Conservation (phyloP, 2,888 invertebrate genomes). For the Pseudanteris insignis region DNA sequence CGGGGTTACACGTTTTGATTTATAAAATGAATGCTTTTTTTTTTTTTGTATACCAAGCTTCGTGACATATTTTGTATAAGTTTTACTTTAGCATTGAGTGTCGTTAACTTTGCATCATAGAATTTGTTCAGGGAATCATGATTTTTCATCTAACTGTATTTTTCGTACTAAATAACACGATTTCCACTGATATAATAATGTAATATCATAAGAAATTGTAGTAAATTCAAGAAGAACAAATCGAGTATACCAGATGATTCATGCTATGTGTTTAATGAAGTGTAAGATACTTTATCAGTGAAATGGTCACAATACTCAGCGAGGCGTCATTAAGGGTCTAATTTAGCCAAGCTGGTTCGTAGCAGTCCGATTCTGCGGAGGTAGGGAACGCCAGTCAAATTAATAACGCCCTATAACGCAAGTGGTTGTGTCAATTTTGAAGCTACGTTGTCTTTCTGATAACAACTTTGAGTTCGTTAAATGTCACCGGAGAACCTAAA, state of each 20-base stretch:
- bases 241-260: slow-evolving; percentile 17
- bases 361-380: too few species aligned
- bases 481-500: slow-evolving; percentile 19
- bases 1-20: too few species aligned
- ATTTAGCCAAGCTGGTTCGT: slow-evolving; percentile 5
- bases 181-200: slow-evolving; percentile 20
- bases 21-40: too few species aligned
- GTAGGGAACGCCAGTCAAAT: slow-evolving; percentile 7
- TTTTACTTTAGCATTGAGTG: too few species aligned
- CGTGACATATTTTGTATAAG: too few species aligned
- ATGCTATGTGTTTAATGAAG: slow-evolving; percentile 14
- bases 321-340: slow-evolving; percentile 11
- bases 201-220: slow-evolving; percentile 2
- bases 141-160: slow-evolving; percentile 8
- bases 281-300: slow-evolving; percentile 17
- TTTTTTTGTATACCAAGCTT: too few species aligned
- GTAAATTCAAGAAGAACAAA: too few species aligned
- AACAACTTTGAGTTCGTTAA: slow-evolving; percentile 33
- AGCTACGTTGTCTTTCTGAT: slow-evolving; percentile 13
- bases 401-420: slow-evolving; percentile 34
- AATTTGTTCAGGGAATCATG: too few species aligned
- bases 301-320: slow-evolving; percentile 18
- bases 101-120: too few species aligned
- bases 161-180: slow-evolving; percentile 19
- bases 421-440: too few species aligned